Evolutionary conservation across 1,140 invertebrate species (phyloP).

Genomic region (Drosophila chauvacae): DNA sequence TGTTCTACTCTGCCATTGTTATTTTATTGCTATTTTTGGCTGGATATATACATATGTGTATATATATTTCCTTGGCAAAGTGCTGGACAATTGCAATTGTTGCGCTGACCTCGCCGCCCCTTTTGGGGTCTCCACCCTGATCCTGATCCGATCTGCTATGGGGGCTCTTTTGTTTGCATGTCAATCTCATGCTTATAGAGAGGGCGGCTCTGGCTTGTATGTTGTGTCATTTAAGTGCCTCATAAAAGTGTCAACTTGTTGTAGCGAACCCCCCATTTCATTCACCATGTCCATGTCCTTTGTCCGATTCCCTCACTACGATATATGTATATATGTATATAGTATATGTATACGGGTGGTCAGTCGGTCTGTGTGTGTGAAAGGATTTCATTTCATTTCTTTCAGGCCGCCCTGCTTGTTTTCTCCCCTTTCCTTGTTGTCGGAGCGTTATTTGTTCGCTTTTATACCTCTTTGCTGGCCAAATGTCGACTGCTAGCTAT

Average conservation of each 20-base stretch:
- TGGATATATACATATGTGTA: slow-evolving; percentile 12
- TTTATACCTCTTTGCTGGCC: slow-evolving; percentile 70
- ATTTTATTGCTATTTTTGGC: slow-evolving; percentile 48
- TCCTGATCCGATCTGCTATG: slow-evolving; percentile 15
- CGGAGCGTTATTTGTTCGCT: slow-evolving; percentile 60
- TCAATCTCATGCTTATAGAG: slow-evolving; percentile 63
- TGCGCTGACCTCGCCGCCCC: slow-evolving; percentile 40
- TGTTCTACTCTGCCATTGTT: slow-evolving; percentile 36
- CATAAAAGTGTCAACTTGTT: slow-evolving; percentile 82
- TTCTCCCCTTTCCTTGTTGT: slow-evolving; percentile 21
- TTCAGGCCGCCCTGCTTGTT: slow-evolving; percentile 46
- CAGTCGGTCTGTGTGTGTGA: slow-evolving; percentile 38
- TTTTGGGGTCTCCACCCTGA: slow-evolving; percentile 1
- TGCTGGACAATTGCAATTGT: slow-evolving; percentile 72
- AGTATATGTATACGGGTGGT: slow-evolving; percentile 27
- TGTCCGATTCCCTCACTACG: slow-evolving; percentile 35
- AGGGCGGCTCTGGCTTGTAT: slow-evolving; percentile 54
- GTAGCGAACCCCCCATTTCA: slow-evolving; percentile 31
- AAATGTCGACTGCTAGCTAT: slow-evolving; percentile 42
- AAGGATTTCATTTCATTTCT: slow-evolving; percentile 78
- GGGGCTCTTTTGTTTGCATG: slow-evolving; percentile 65
- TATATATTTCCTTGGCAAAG: slow-evolving; percentile 13
- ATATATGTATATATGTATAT: slow-evolving; percentile 13
- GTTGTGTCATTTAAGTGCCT: slow-evolving; percentile 80
- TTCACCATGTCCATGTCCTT: slow-evolving; percentile 32